Evolutionary conservation across 2,888 invertebrate genomes (phyloP).

Genomic region (Anagyrus pseudococci): DNA sequence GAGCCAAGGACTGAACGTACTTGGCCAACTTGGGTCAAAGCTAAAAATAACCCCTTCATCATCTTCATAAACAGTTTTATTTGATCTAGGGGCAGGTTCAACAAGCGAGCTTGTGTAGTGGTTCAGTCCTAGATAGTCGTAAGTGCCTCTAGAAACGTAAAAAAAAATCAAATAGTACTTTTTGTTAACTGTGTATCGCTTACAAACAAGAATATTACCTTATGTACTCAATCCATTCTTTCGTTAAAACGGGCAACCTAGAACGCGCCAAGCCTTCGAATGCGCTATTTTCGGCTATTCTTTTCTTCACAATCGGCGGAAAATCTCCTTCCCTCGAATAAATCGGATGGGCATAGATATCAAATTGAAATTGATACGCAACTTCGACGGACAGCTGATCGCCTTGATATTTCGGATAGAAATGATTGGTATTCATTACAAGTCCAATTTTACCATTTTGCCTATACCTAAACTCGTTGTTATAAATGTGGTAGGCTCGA

Average conservation of each 20-base stretch:
- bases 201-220: slow-evolving; percentile 41
- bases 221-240: slow-evolving; percentile 68
- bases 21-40: slow-evolving; percentile 6
- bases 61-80: slow-evolving; percentile 2
- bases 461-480: slow-evolving; percentile 65
- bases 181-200: no score
- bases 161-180: not conserved
- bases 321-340: slow-evolving; percentile 62
- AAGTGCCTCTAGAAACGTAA: slow-evolving; percentile 66
- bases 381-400: slow-evolving; percentile 24
- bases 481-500: slow-evolving; percentile 69
- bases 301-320: slow-evolving; percentile 60
- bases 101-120: slow-evolving; percentile 71
- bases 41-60: slow-evolving; percentile 3
- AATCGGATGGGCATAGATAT: slow-evolving; percentile 62
- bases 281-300: slow-evolving; percentile 59
- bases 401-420: slow-evolving; percentile 31
- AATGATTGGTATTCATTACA: slow-evolving; percentile 8
- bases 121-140: slow-evolving; percentile 79
- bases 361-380: slow-evolving; percentile 58
- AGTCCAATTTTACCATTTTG: slow-evolving; percentile 64
- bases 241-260: slow-evolving; percentile 61
- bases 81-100: slow-evolving; percentile 41
- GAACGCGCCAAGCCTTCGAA: slow-evolving; percentile 60
- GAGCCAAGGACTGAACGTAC: no score